Evolutionary conservation across 2,888 invertebrate species (phyloP), one percentile per base, ranked within the genome.

Genomic region (Strigamia transsilvanica): DNA sequence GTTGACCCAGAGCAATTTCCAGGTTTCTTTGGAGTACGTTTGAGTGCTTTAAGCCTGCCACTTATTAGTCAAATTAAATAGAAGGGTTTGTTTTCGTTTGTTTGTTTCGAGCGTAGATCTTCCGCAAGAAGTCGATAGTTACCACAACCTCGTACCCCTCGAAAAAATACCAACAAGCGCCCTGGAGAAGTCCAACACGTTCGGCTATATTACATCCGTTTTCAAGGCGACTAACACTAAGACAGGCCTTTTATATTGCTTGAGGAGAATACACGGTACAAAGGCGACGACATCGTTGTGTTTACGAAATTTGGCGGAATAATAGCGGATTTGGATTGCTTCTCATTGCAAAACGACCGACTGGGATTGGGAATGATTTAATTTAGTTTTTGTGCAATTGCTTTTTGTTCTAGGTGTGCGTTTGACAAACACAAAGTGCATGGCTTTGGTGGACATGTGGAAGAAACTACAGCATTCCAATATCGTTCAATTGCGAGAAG

Each of bases 381-480:
- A 42, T 80, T 80, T 73, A 18, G 46, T 32, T 15, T 73, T 38
- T 51, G 42, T 80, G 38, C 80, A 51, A 61, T 42, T 80, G 56
- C 2, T 21, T 41, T 80, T 42, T 42, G 3, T 32, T 21, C 5
- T 86, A 94, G 94, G 93, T 87, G 93, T 94, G 87, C 92, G 94
- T 56, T 89, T 95, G 85, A 92, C 93, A 85, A 93, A 93, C 85
- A 93, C 94, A 66, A 96, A 97, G 87, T 94, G 93, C 87, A 93
- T 96, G 90, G 90, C 93, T 38, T 89, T 93, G 85, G 93, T 98
- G 66, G 98, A 98, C 86, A 91, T 93, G 90, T 99, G 99, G 99
- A 97, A 96, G 88, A 94, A 96, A 89, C 90, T 99, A 82, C 93
- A 93, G 87, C 98, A 99, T 89, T 95, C 98, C 86, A 98, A 98